Conservation (phyloP, 2,113 vertebrate genomes). For the Diglossa brunneiventris region DNA sequence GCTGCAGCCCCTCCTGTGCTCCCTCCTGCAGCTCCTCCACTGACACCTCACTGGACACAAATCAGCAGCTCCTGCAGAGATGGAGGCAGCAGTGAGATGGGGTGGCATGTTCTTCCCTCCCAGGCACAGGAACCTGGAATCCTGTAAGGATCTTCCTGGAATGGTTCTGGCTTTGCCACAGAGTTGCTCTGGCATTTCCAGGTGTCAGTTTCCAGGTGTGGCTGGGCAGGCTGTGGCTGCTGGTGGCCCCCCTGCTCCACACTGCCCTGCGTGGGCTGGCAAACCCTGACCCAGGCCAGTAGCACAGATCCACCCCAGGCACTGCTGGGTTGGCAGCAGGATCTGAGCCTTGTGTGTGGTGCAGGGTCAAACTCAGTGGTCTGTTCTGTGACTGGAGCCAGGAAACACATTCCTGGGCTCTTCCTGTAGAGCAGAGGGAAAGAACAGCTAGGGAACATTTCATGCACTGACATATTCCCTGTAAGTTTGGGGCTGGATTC, state of each 20-base stretch:
- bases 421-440: not conserved
- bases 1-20: not conserved
- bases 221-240: not conserved
- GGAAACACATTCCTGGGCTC: not conserved
- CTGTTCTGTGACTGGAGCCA: not conserved
- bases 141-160: not conserved
- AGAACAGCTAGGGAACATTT: not conserved
- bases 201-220: not conserved
- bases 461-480: not conserved
- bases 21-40: not conserved
- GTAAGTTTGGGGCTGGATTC: not conserved
- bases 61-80: not conserved
- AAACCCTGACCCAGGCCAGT: not conserved
- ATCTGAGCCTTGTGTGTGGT: not conserved
- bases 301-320: not conserved
- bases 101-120: not conserved
- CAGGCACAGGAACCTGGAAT: not conserved
- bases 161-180: not conserved
- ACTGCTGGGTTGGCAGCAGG: not conserved
- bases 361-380: not conserved
- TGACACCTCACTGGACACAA: fast-evolving
- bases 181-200: fast-evolving
- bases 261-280: not conserved
- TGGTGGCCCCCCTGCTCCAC: not conserved
- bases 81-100: not conserved